Base-by-base conservation (phyloP, 2,888 invertebrate species). In the Clivina fossor region DNA sequence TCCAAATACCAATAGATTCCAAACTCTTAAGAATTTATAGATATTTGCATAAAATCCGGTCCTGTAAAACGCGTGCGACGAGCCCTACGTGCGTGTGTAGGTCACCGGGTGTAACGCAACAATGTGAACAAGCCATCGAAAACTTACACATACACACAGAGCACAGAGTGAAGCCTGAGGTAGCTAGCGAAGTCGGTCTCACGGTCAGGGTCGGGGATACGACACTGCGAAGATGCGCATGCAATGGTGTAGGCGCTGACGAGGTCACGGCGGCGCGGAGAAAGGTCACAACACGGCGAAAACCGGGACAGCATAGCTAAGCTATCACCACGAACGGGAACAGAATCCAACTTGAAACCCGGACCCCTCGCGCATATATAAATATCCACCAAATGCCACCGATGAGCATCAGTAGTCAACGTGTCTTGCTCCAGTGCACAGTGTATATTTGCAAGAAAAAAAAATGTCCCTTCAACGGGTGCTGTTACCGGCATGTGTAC, bases 191-290 rank as follows among this genome's bases (percentile, higher is more conserved):
- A 55, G 55, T 55, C 55, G 55, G 55, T 55, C 55, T 55, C 55
- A 55, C 47, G 55, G 55, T 55, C 53, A 53, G 53, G 55, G 55
- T 47, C 53, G 43, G 53, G 53, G 53, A 53, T 44, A 33, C 44
- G 53, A 33, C 43, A 53, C 26, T 9, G 26, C 26, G 43, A 22
- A 4, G 9, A 7, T 24, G 43, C 43, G 13, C 11, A 13, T 11
- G 43, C n/a, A 49, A 55, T 50, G 56, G 62, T 63, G 63, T 64
- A 59, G 63, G 63, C 63, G 64, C 53, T 46, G 46, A 50, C 33
- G 53, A 65, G 70, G 71, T 71, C 71, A 71, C 40, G 57, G 59
- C 64, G 65, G 66, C 68, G 69, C 70, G 65, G 67, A 69, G 70
- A 71, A 71, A 73, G 73, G 73, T 73, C 73, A 73, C 40, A 28